Base-by-base conservation (phyloP, 2,113 vertebrate genomes). In the Forbesichthys papilliferus region DNA sequence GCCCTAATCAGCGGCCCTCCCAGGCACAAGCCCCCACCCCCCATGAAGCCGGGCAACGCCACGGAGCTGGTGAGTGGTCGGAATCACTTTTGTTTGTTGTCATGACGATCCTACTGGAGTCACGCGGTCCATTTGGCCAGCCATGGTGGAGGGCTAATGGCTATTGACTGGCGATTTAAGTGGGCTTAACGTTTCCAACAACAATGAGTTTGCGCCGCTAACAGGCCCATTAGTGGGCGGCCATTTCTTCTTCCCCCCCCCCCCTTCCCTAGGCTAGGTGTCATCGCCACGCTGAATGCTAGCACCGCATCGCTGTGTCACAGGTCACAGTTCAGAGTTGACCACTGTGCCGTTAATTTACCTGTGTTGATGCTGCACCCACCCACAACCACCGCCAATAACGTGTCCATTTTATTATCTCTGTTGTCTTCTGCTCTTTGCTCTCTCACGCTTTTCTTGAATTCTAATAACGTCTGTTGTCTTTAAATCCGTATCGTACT, bases 1-100 rank as follows among this genome's bases (percentile, higher is more conserved):
- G 48, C 67, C 79, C 27, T 74, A 66, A 74, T 68, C 89, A 96
- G 95, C 11, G 94, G 83, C 0, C 95, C 94, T 0, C 95, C 95
- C 0, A 94, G 93, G 20, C 94, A 96, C 89, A 95, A 95, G 81
- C 94, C 95, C 0, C 94, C 95, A 1, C 93, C 94, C 1, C 95
- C 95, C 0, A 83, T 92, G 78, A 89, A 92, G 72, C 87, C 89
- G 9, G 70, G 88, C 71, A 92, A 92, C 59, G 93, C 94, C 0
- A 88, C 75, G 0, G 93, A 93, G 75, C 90, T 91, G 94, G 95
- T 96, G 83, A 95, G 95, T 78, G 69, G 61, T 58, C 6, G 16
- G 12, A 62, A 82, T 84, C 84, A 73, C 80, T 27, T 27, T 27
- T 82, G 75, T 73, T 79, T 73, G 78, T 84, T 71, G 52, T 70